A percentile compares a stretch with the other conserved stretches of the same genome.
Conservation (phyloP, 1,140 invertebrate species). For the Uloborus diversus region DNA sequence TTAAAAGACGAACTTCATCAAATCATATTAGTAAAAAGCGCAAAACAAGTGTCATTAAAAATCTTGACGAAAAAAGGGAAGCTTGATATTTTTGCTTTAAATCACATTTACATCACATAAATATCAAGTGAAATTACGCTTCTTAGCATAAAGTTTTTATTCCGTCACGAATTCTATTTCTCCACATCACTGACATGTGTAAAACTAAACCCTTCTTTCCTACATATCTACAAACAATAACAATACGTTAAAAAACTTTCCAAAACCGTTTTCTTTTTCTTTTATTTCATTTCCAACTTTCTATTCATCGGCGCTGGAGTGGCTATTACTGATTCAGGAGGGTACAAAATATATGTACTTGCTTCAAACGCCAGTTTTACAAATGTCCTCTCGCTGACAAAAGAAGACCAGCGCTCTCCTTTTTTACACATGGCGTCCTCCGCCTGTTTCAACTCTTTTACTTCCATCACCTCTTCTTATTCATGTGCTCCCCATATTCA, state of each 20-base stretch:
- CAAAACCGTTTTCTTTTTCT: not conserved
- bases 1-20: too few species aligned
- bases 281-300: not conserved
- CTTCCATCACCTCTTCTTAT: constrained; percentile 20
- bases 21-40: too few species aligned
- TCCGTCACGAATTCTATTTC: not conserved
- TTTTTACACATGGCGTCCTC: constrained; percentile 1
- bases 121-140: not conserved
- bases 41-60: too few species aligned
- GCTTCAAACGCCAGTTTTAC: not conserved
- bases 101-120: not conserved
- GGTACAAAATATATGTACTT: constrained; percentile 43
- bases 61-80: too few species aligned
- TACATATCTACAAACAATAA: not conserved
- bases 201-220: not conserved
- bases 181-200: not conserved
- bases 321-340: constrained; percentile 44
- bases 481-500: constrained; percentile 6
- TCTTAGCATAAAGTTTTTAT: not conserved
- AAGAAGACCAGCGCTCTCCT: not conserved
- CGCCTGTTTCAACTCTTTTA: not conserved
- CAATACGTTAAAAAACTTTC: not conserved
- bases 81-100: too few species aligned
- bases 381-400: not conserved
- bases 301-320: constrained; percentile 22